Evolutionary conservation across 2,797 vertebrate genomes (phyloP).

Genomic region (Hypotaenidia okinawae): DNA sequence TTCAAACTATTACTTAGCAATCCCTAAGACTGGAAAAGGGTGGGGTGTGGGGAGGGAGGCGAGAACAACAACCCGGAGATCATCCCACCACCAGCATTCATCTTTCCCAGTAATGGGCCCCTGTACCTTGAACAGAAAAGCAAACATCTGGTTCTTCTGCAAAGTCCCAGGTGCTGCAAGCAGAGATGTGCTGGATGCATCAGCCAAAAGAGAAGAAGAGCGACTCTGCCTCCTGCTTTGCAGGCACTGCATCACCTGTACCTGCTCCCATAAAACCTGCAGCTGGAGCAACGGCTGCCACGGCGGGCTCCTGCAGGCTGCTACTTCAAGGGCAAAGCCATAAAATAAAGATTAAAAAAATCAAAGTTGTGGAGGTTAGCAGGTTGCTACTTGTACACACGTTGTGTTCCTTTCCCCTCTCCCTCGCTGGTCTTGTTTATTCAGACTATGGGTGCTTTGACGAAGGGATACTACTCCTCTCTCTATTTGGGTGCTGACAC

Average conservation of each 20-base stretch:
- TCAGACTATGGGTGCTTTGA: not conserved
- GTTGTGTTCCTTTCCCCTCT: not conserved
- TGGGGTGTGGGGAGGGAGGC: not conserved
- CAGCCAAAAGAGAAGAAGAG: not conserved
- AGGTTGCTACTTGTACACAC: not conserved
- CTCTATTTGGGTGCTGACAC: not conserved
- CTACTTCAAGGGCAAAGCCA: not conserved
- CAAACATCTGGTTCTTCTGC: not conserved
- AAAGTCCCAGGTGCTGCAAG: not conserved
- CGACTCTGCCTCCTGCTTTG: not conserved
- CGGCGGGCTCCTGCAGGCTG: fast-evolving
- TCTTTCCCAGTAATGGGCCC: not conserved
- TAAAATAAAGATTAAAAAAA: not conserved
- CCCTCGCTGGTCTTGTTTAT: not conserved
- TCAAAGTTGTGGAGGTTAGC: not conserved
- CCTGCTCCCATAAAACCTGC: conserved; percentile 4
- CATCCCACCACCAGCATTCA: not conserved
- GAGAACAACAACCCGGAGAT: not conserved
- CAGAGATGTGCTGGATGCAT: not conserved
- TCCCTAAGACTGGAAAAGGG: not conserved
- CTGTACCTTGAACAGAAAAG: not conserved
- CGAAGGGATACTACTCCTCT: not conserved
- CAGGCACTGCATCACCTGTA: not conserved
- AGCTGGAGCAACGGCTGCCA: not conserved
- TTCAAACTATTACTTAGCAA: not conserved